These are phyloP conservation scores for Galerucella calmariensis DNA, from an alignment of 2,888 invertebrate species.

Conservation along the genomic window DNA sequence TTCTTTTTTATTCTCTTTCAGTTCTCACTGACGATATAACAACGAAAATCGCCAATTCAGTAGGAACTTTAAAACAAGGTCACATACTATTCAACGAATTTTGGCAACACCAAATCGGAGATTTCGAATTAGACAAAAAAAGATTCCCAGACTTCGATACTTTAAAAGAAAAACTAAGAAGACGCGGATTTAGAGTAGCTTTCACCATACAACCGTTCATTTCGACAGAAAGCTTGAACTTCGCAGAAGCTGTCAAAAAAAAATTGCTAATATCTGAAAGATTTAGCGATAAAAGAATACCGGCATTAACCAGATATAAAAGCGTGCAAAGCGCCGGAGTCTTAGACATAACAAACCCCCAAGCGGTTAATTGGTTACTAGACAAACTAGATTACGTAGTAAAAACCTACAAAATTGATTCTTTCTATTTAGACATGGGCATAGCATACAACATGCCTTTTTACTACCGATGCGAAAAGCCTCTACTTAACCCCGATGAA, in stretches of 20 bases:
- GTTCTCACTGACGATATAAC: constrained; percentile 82
- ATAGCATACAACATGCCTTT: constrained; percentile 88
- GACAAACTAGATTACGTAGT: constrained; percentile 78
- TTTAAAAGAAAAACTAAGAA: constrained; percentile 82
- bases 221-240: constrained; percentile 85
- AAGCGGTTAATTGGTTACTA: constrained; percentile 81
- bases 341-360: constrained; percentile 86
- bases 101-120: constrained; percentile 88
- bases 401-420: constrained; percentile 82
- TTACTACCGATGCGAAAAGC: constrained; percentile 82
- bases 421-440: constrained; percentile 86
- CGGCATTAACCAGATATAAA: constrained; percentile 85
- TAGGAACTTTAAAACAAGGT: constrained; percentile 82
- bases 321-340: constrained; percentile 84
- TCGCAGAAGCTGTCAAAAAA: constrained; percentile 81
- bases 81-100: constrained; percentile 83
- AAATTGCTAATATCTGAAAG: constrained; percentile 83
- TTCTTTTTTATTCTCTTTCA: constrained; percentile 41
- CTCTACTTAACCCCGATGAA: constrained; percentile 82
- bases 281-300: constrained; percentile 81
- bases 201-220: constrained; percentile 93
- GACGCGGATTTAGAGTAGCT: constrained; percentile 87
- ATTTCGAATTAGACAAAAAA: constrained; percentile 81
- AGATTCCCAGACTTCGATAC: constrained; percentile 83
- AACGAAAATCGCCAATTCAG: constrained; percentile 78